Evolutionary conservation across 1,140 invertebrate species (phyloP).

Genomic region (Gryllus bimaculatus): DNA sequence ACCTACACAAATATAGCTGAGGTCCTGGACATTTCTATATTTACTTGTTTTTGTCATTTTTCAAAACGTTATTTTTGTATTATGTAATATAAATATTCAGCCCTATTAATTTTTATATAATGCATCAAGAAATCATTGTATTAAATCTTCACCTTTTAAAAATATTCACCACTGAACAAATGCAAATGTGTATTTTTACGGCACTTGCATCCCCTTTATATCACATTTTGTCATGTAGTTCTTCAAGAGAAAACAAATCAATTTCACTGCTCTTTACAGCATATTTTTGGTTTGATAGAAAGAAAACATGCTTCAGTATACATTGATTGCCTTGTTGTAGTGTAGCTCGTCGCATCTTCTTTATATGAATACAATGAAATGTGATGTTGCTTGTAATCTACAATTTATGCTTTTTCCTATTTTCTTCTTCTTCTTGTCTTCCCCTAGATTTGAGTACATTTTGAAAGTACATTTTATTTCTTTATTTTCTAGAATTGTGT

Average conservation of each 20-base stretch:
- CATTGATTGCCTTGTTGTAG: too few relatives aligned
- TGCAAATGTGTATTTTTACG: background rate
- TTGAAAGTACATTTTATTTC: too few relatives aligned
- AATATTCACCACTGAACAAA: background rate
- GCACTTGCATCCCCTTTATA: background rate
- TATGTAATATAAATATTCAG: slow-evolving; percentile 2
- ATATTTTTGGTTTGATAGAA: background rate
- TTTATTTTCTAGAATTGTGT: too few relatives aligned
- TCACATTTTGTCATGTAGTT: background rate
- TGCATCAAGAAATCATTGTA: background rate
- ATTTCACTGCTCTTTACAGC: background rate
- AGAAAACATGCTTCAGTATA: too few relatives aligned
- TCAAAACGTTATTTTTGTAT: background rate
- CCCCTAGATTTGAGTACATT: too few relatives aligned
- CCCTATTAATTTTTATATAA: background rate
- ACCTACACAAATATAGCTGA: slow-evolving; percentile 1
- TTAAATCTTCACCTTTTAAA: background rate
- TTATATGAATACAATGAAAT: too few relatives aligned
- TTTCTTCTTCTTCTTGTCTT: too few relatives aligned
- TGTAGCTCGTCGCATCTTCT: too few relatives aligned
- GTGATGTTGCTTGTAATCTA: too few relatives aligned
- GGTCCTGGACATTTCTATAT: background rate
- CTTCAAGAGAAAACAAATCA: background rate
- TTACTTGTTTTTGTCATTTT: slow-evolving; percentile 3
- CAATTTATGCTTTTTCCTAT: too few relatives aligned